These are phyloP conservation scores for Pyrgus malvae DNA, from an alignment of 2,888 invertebrate genomes.

Conservation along the genomic window DNA sequence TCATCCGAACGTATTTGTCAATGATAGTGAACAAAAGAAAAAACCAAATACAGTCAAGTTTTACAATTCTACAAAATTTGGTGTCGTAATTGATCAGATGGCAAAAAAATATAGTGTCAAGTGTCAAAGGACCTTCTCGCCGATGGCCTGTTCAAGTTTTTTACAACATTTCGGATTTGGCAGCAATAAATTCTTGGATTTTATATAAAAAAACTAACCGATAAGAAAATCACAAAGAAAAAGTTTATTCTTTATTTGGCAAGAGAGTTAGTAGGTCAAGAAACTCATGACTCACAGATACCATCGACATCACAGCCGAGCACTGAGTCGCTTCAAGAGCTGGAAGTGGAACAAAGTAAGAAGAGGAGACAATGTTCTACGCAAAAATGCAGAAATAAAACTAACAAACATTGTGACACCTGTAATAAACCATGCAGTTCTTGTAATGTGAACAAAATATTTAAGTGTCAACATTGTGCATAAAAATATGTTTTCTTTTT, in stretches of 20 bases:
- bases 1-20: not conserved
- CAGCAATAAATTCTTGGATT: not conserved
- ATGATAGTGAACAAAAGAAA: not conserved
- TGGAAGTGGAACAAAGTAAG: not conserved
- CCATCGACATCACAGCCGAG: not conserved
- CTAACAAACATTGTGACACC: not conserved
- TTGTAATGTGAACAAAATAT: not conserved
- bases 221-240: not conserved
- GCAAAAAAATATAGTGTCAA: not conserved
- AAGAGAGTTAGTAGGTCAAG: not conserved
- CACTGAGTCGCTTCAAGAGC: no score
- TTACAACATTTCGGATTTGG: not conserved
- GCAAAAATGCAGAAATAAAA: not conserved
- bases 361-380: not conserved
- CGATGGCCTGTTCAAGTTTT: not conserved
- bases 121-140: not conserved
- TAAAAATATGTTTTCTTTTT: not conserved
- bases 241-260: not conserved
- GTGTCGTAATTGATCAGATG: not conserved
- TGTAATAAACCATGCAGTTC: not conserved
- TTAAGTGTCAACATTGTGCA: not conserved
- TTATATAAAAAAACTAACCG: not conserved
- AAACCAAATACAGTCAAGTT: not conserved
- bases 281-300: not conserved
- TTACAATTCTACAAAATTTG: not conserved